phyloP scores from a whole-genome alignment of 2,113 vertebrate species.

The Corynorhinus townsendii region DNA sequence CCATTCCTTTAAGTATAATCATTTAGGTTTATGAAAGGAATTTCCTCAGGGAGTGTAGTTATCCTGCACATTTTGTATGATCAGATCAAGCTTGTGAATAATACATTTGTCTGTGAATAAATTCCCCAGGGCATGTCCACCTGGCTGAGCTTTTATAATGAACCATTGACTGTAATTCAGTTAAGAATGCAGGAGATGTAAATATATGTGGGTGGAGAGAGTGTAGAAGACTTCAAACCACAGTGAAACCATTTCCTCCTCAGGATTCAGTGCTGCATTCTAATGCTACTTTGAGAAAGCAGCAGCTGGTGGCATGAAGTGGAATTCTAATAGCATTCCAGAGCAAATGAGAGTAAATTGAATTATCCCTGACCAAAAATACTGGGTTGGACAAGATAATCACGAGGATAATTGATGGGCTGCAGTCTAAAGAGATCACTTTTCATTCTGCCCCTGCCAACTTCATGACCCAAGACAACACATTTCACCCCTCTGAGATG shows the following conservation, averaged over 20 bases:
- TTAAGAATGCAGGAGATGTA: slow-evolving; percentile 78
- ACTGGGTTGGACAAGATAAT: not conserved
- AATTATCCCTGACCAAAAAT: slow-evolving; percentile 22
- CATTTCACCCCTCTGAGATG: not conserved
- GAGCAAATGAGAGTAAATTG: not conserved
- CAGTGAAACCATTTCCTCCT: slow-evolving; percentile 42
- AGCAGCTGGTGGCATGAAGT: slow-evolving; percentile 30
- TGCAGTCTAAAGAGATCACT: not conserved
- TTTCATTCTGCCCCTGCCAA: not conserved
- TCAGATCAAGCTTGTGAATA: slow-evolving; percentile 85
- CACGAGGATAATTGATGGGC: not conserved
- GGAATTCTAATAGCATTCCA: slow-evolving; percentile 35
- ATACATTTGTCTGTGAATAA: slow-evolving; percentile 82
- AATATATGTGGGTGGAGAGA: slow-evolving; percentile 62
- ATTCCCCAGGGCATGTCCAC: slow-evolving; percentile 75
- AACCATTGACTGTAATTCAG: slow-evolving; percentile 82
- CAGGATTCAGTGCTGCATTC: slow-evolving; percentile 23
- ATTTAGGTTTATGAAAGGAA: slow-evolving; percentile 82
- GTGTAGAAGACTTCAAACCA: slow-evolving; percentile 47
- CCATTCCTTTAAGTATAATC: slow-evolving; percentile 74
- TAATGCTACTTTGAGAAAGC: slow-evolving; percentile 47
- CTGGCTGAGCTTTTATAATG: slow-evolving; percentile 79
- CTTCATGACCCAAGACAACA: not conserved
- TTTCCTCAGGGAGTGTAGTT: slow-evolving; percentile 80
- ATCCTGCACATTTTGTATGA: slow-evolving; percentile 81